phyloP scores from a whole-genome alignment of 1,140 invertebrate species.

The Formica selysi region DNA sequence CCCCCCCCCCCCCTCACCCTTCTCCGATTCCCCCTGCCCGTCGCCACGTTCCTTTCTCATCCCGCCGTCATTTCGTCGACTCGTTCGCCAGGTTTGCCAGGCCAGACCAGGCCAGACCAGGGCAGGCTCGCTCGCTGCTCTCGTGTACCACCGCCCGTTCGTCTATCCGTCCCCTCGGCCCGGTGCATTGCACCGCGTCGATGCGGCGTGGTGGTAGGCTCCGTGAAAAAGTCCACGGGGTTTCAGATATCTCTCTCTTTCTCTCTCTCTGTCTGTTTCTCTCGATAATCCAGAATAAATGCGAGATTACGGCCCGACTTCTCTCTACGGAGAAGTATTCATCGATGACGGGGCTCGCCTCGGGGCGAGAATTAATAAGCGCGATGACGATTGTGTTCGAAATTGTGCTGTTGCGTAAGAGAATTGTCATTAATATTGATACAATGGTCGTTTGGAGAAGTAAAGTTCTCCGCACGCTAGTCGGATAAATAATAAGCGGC shows the following conservation, averaged over 20 bases:
- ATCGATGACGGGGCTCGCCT: conserved; percentile 22
- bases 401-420: conserved; percentile 38
- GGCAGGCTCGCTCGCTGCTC: conserved; percentile 48
- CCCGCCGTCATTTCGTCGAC: conserved; percentile 65
- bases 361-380: conserved; percentile 48
- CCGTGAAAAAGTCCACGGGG: conserved; percentile 41
- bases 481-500: conserved; percentile 27
- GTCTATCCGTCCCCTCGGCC: conserved; percentile 68
- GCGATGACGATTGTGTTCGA: conserved; percentile 40
- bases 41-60: conserved; percentile 43
- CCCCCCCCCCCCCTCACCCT: too few species aligned
- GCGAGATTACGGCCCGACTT: conserved; percentile 28
- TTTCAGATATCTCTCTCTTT: conserved; percentile 32
- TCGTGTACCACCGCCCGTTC: conserved; percentile 69
- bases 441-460: conserved; percentile 25
- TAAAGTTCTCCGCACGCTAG: conserved; percentile 4
- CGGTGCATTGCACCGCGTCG: conserved; percentile 70
- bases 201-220: conserved; percentile 36
- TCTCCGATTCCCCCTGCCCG: background rate
- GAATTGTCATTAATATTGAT: conserved; percentile 57
- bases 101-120: conserved; percentile 44
- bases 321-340: conserved; percentile 24
- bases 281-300: conserved; percentile 54
- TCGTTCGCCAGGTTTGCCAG: conserved; percentile 64
- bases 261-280: too few species aligned